Evolutionary conservation across 2,113 vertebrate species (phyloP), one percentile per base, ranked within the genome.

Genomic region (Antechinus stuartii): DNA sequence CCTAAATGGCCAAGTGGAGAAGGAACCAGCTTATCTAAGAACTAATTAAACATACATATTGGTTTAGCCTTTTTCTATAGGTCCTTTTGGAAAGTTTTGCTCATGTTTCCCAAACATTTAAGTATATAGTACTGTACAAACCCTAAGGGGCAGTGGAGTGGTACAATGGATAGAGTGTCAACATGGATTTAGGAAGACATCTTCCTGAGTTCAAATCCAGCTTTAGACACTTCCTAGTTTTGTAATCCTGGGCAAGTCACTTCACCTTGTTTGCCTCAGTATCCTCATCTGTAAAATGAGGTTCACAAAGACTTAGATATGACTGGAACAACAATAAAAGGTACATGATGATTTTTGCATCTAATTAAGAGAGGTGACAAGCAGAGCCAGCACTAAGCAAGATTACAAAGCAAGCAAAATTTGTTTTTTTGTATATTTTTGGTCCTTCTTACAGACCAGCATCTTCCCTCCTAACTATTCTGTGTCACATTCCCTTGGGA

Each of bases 11-110:
- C 46, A 46, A 10, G 1, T 54, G 8, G 11, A 12, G 61, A 49
- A 94, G 91, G 22, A 22, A 90, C n/a, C 30, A 90, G 49, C 57
- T 49, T 54, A n/a, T 57, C 26, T 57, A 92, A 97, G 4, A 54
- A 9, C 49, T 91, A 61, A 50, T 89, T 94, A 55, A 54, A 47
- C 47, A 2, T 25, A 91, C 0, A 42, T n/a, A 50, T 94, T 94
- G 91, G 27, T 46, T 94, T 49, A 16, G 10, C 91, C 16, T 26
- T 35, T 27, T 61, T 61, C 16, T 16, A 8, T 16, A 47, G 26
- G 7, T 11, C 8, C 30, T 61, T 55, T 57, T 24, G 22, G 49
- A 91, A 89, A 89, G 49, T 2, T 23, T 0, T 47, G 8, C 27
- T 91, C 90, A 53, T 50, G 54, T 47, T 25, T 61, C 19, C n/a